These are phyloP conservation scores for Phrynocephalus vlangalii DNA, from an alignment of 2,797 vertebrate genomes.

Conservation along the genomic window DNA sequence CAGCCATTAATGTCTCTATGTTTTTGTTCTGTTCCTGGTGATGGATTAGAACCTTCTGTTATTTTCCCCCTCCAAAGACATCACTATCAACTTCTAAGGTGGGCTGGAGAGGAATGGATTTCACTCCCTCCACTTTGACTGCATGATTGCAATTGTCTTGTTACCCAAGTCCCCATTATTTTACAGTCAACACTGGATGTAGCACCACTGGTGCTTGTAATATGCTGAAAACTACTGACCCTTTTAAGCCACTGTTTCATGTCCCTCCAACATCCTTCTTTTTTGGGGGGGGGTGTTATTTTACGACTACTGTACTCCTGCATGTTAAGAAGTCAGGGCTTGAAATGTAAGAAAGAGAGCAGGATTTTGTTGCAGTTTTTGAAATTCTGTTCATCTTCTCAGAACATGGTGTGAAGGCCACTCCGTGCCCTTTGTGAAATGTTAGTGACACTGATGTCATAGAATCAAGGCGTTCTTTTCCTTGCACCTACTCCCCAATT, in stretches of 20 bases:
- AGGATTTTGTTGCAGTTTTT: not conserved
- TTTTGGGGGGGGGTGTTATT: not conserved
- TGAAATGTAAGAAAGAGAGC: not conserved
- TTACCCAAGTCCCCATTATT: not conserved
- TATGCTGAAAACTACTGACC: constrained; percentile 21
- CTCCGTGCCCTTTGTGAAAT: not conserved
- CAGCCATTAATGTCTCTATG: not conserved
- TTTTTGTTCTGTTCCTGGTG: not conserved
- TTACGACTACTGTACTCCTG: not conserved
- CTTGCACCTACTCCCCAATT: not conserved
- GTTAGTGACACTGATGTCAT: not conserved
- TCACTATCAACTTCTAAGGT: not conserved
- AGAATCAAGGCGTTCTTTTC: not conserved
- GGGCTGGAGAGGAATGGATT: not conserved
- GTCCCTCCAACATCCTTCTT: not conserved
- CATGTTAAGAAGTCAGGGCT: not conserved
- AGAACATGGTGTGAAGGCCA: not conserved
- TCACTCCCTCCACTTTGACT: not conserved
- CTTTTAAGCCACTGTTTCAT: not conserved
- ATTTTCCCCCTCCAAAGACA: not conserved
- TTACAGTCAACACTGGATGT: constrained; percentile 34
- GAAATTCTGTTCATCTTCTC: not conserved
- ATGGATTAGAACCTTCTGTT: not conserved
- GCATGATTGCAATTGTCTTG: not conserved
- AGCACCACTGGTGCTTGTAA: not conserved